Base-by-base conservation (phyloP, 2,797 vertebrate species). In the Vespertilio murinus region DNA sequence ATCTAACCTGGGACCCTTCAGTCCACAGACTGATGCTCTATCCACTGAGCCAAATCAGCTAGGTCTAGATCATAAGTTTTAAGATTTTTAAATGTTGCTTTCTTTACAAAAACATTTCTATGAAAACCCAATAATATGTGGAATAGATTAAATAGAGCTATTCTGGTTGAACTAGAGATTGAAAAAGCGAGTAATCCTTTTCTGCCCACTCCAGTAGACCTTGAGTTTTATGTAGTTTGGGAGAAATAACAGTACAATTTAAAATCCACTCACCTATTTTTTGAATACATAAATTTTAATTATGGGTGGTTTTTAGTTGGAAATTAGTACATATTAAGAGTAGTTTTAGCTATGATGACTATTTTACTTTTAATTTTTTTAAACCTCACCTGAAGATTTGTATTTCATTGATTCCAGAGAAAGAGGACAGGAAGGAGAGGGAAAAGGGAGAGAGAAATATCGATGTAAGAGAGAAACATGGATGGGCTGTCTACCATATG, bases 331-430 rank as follows among this genome's bases (percentile, higher is more conserved):
- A 91, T 74, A 77, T 54, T 79, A 85, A 33, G 17, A 75, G 20
- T 91, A 17, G 9, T 59, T 79, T 96, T 94, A 92, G 33, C 42
- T 79, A 9, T 77, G 52, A 45, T 92, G 88, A 74, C 92, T 82
- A 80, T 64, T 64, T 64, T 33, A 65, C 16, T 16, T 65, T 8
- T 64, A n/a, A 64, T 65, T 33, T 65, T 65, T 65, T 65, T 17
- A 33, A 65, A 17, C 14, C 64, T 67, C 8, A 35, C 64, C n/a
- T 20, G n/a, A 67, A n/a, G 64, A 65, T 65, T 8, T 35, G 1
- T 67, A 20, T 67, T 67, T 33, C 30, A 35, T 67, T 67, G 30
- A n/a, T n/a, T n/a, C 14, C 30, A 65, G 61, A 65, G 61, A 64
- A 30, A 64, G 59, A 64, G 61, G 61, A n/a, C 28, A 64, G 61